Conservation (phyloP, 2,113 vertebrate genomes). For the Gymnorhina tibicen region DNA sequence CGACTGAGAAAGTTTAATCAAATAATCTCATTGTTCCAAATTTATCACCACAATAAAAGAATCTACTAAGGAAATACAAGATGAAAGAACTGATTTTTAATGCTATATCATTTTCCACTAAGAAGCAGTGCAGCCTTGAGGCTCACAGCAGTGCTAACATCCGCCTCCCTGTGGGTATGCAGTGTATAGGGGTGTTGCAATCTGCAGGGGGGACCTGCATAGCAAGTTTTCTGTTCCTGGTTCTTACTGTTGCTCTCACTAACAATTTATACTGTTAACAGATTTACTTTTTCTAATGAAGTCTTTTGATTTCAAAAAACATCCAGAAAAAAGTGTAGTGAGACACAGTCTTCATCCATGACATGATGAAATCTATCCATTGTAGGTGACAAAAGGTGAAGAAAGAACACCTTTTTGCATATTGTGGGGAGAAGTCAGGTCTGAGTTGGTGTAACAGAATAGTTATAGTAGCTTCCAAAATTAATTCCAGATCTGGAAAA, state of each 20-base stretch:
- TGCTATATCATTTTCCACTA: background rate
- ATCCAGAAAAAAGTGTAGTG: background rate
- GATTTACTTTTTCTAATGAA: background rate
- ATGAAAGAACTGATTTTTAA: background rate
- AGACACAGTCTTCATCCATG: background rate
- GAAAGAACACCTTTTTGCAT: background rate
- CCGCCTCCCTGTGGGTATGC: background rate
- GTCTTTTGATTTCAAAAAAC: background rate
- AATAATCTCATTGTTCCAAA: slow-evolving; percentile 43
- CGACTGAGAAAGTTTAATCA: slow-evolving; percentile 43
- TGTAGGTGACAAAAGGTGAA: background rate
- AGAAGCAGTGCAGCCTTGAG: background rate
- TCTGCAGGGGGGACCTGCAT: background rate
- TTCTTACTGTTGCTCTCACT: background rate
- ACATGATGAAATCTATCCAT: background rate
- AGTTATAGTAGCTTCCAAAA: background rate
- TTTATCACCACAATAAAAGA: slow-evolving; percentile 35
- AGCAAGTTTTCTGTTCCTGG: background rate
- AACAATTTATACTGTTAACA: background rate
- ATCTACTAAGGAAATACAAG: slow-evolving; percentile 11
- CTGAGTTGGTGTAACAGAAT: background rate
- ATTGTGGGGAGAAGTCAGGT: background rate
- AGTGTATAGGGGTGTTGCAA: background rate
- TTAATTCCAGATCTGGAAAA: background rate
- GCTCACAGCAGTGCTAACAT: background rate